phyloP scores from a whole-genome alignment of 2,113 vertebrate species.

The Nibea albiflora region DNA sequence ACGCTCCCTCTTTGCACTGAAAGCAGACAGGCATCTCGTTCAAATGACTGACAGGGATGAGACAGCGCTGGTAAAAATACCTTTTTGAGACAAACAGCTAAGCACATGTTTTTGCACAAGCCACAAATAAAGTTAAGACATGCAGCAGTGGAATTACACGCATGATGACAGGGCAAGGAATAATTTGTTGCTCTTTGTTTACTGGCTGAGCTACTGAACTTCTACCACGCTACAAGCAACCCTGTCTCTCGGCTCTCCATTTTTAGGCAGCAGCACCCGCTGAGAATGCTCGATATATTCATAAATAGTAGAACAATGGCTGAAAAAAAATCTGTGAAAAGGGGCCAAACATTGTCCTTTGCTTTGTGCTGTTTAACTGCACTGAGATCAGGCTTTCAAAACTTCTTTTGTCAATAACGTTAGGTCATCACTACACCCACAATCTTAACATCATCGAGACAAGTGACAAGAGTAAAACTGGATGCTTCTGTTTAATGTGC shows the following conservation, averaged over 20 bases:
- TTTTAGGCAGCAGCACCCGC: neutral
- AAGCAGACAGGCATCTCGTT: constrained; percentile 39
- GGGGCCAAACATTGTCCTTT: neutral
- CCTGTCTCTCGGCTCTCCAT: neutral
- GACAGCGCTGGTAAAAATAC: constrained; percentile 9
- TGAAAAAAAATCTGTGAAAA: neutral
- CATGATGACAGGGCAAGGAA: neutral
- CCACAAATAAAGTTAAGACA: neutral
- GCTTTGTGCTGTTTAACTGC: neutral
- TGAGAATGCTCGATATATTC: neutral
- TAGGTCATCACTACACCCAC: neutral
- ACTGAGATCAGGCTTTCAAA: neutral
- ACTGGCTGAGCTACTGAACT: too few relatives aligned
- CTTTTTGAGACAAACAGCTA: neutral
- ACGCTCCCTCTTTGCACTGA: constrained; percentile 93
- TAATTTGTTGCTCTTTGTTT: neutral
- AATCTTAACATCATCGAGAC: neutral
- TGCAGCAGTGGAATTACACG: neutral
- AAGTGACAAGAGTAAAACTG: neutral
- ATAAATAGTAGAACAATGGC: neutral
- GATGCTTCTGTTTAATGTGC: neutral
- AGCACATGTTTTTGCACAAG: constrained; percentile 8
- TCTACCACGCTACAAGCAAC: neutral
- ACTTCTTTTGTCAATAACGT: neutral
- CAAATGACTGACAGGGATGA: constrained; percentile 15